A percentile compares a stretch with the other conserved stretches of the same genome.
Evolutionary conservation across 2,797 vertebrate species (phyloP).

Genomic region (Oophaga sylvatica): DNA sequence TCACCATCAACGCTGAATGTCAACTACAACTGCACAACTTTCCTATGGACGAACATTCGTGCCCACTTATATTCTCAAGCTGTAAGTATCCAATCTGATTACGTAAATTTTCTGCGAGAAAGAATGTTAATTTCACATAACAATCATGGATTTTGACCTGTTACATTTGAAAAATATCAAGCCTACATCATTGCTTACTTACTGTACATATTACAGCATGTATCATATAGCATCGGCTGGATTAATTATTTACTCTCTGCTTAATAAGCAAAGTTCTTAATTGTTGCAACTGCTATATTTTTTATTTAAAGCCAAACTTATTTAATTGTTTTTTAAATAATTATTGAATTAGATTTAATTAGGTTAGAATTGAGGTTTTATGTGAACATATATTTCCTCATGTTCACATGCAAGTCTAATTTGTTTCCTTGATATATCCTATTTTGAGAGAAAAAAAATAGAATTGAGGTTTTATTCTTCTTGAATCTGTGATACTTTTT

Average conservation of each 20-base stretch:
- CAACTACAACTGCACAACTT: constrained; percentile 99
- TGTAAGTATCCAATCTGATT: constrained; percentile 83
- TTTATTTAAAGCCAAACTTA: too few relatives aligned
- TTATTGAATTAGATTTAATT: too few relatives aligned
- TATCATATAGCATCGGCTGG: too few relatives aligned
- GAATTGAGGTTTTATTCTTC: too few relatives aligned
- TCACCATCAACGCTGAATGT: constrained; percentile 99
- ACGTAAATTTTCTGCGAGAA: background rate
- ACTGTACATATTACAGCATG: background rate
- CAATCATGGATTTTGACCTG: background rate
- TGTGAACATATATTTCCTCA: too few relatives aligned
- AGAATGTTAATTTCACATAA: background rate
- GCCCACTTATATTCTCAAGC: constrained; percentile 98
- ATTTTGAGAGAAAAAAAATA: too few relatives aligned
- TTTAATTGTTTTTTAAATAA: too few relatives aligned
- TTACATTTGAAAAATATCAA: background rate
- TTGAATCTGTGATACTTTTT: too few relatives aligned
- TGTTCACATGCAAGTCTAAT: too few relatives aligned
- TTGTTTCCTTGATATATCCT: too few relatives aligned
- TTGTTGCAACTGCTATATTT: background rate
- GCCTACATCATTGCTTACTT: background rate
- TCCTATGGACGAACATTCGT: constrained; percentile 99
- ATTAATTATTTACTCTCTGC: too few relatives aligned
- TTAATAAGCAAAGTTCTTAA: background rate
- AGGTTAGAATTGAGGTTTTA: too few relatives aligned